These are phyloP conservation scores for Leptosomus discolor DNA, from an alignment of 2,113 vertebrate genomes.

Conservation along the genomic window DNA sequence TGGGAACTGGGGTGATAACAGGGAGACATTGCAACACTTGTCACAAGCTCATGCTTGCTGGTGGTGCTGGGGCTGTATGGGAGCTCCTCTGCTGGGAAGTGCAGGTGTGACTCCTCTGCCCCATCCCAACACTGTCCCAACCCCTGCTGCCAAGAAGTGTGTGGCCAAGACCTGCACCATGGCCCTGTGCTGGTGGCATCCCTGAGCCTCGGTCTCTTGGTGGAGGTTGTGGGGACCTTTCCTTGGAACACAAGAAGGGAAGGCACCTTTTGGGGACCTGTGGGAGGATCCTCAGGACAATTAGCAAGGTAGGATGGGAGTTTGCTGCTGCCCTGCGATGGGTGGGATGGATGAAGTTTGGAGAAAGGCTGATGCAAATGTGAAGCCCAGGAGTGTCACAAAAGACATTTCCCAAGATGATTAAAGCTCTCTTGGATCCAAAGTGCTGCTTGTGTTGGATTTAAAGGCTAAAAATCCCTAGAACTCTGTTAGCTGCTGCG, in stretches of 20 bases:
- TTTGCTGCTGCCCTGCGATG: background rate
- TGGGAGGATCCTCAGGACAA: background rate
- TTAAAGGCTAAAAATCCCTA: background rate
- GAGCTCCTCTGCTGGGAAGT: background rate
- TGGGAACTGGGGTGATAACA: rapidly evolving
- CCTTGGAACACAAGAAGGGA: background rate
- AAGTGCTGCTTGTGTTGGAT: background rate
- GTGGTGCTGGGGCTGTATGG: background rate
- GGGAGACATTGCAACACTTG: background rate
- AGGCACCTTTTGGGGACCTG: background rate
- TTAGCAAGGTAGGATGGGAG: background rate
- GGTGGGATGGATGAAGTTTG: background rate
- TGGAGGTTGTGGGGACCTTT: background rate
- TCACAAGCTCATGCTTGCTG: background rate
- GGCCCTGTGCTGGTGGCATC: background rate
- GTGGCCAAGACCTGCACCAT: background rate
- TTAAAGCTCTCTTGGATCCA: background rate
- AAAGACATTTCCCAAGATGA: background rate
- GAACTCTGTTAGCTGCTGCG: background rate
- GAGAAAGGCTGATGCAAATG: background rate
- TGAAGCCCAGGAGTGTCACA: background rate
- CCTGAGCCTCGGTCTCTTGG: background rate
- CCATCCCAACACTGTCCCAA: background rate
- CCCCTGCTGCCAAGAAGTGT: background rate
- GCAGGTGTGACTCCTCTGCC: background rate